Conservation (phyloP, 2,797 vertebrate genomes). For the Psittacula echo region DNA sequence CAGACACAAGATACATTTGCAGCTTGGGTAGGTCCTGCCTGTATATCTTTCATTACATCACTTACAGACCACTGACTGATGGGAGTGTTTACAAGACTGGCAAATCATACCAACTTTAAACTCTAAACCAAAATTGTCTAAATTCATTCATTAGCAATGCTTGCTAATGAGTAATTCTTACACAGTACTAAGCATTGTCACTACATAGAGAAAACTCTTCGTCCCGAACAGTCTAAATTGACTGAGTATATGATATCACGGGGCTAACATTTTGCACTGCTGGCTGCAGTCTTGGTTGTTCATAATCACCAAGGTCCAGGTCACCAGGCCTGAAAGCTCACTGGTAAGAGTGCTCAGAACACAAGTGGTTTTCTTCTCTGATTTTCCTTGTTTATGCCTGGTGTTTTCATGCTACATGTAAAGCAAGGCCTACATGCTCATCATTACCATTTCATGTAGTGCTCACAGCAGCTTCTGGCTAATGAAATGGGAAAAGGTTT, state of each 20-base stretch:
- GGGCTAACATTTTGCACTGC: background rate
- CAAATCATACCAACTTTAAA: background rate
- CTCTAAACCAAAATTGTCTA: background rate
- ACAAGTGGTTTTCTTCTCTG: background rate
- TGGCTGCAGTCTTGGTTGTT: background rate
- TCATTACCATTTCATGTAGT: background rate
- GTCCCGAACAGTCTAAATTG: background rate
- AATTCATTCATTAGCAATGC: background rate
- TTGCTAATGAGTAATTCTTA: background rate
- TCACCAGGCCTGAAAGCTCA: background rate
- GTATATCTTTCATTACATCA: background rate
- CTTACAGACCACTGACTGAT: background rate
- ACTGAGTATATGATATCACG: background rate
- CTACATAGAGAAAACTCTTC: background rate
- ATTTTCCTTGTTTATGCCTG: background rate
- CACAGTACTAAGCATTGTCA: background rate
- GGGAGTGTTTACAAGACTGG: background rate
- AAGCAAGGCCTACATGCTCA: accelerated
- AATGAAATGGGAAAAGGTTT: background rate
- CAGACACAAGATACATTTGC: background rate
- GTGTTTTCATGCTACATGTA: background rate
- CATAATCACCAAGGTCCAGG: background rate
- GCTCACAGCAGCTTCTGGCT: background rate
- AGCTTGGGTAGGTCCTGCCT: background rate
- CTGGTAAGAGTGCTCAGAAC: background rate